phyloP scores from a whole-genome alignment of 53 echinoderm and acorn worm species.

The Patiria pectinifera region DNA sequence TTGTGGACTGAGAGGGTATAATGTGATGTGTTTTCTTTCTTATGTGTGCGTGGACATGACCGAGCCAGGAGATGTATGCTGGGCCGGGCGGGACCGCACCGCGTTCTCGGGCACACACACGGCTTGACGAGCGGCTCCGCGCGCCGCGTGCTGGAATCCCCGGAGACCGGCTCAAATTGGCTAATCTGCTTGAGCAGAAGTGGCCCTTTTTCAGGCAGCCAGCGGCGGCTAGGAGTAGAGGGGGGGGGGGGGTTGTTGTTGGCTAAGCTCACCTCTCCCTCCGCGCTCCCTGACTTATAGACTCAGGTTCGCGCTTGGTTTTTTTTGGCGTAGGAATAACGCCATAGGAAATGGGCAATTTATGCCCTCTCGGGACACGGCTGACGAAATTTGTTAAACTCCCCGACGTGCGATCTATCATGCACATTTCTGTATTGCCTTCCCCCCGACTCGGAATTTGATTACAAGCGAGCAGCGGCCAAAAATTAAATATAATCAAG shows the following conservation, averaged over 20 bases:
- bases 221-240: neutral
- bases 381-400: constrained; percentile 70
- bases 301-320: constrained; percentile 15
- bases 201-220: constrained; percentile 42
- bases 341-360: constrained; percentile 67
- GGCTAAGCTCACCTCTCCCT: neutral
- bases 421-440: constrained; percentile 41
- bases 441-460: constrained; percentile 57
- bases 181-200: constrained; percentile 62
- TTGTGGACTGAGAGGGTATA: neutral
- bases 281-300: constrained; percentile 17
- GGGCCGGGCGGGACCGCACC: neutral
- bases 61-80: too few relatives aligned
- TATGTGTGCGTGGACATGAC: neutral
- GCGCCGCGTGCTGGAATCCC: neutral
- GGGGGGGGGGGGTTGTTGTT: neutral
- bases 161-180: constrained; percentile 70
- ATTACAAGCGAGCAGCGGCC: constrained; percentile 45
- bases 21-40: constrained; percentile 2
- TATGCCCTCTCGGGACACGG: constrained; percentile 39
- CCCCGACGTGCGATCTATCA: constrained; percentile 68
- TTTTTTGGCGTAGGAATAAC: constrained; percentile 18
- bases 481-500: constrained; percentile 73
- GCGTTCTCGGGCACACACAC: neutral
- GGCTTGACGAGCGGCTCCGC: constrained; percentile 13